These are phyloP conservation scores for Hypsibius dujardini DNA, from an alignment of 1,140 invertebrate genomes.

Conservation along the genomic window DNA sequence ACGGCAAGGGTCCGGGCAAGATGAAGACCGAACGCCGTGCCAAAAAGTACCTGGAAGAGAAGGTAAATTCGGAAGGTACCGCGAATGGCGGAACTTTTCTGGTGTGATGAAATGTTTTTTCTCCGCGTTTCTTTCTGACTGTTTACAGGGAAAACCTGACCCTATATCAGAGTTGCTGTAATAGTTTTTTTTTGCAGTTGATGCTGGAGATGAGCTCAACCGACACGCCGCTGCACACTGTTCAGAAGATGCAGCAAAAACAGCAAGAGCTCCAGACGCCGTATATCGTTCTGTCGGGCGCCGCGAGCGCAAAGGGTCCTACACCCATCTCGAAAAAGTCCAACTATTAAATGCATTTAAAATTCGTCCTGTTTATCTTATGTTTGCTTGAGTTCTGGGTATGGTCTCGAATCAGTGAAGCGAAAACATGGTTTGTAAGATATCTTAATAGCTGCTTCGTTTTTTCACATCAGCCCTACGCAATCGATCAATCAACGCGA, in stretches of 20 bases:
- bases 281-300: conserved; percentile 76
- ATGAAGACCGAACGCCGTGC: conserved; percentile 93
- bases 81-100: background rate
- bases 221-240: conserved; percentile 83
- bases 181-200: conserved; percentile 39
- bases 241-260: conserved; percentile 81
- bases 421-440: too few relatives aligned
- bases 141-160: background rate
- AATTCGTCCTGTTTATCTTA: too few relatives aligned
- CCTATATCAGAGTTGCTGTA: too few relatives aligned
- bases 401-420: too few relatives aligned
- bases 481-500: too few relatives aligned
- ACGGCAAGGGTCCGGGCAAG: conserved; percentile 96
- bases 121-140: background rate
- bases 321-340: conserved; percentile 11
- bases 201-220: conserved; percentile 98
- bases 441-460: too few relatives aligned
- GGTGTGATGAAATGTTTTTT: conserved; percentile 13
- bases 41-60: conserved; percentile 83
- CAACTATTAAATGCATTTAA: background rate
- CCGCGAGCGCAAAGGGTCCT: background rate
- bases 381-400: too few relatives aligned
- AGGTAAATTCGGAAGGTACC: conserved; percentile 38
- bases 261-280: conserved; percentile 89
- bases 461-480: too few relatives aligned